phyloP scores from a whole-genome alignment of 2,888 invertebrate species.

The Drosophila merina region DNA sequence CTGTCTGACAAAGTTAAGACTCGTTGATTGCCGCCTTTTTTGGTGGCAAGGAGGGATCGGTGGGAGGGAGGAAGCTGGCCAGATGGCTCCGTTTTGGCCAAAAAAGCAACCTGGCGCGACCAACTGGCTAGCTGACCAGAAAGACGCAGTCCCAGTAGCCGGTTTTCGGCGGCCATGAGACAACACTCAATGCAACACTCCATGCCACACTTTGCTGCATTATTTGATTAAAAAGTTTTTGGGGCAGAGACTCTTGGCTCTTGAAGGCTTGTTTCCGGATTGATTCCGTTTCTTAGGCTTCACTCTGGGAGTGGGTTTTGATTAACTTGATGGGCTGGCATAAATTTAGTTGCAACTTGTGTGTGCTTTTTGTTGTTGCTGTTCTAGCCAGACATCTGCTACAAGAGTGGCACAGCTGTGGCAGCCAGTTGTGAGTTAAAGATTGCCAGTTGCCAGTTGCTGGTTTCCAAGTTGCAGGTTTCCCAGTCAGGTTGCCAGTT shows the following conservation, averaged over 20 bases:
- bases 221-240: constrained; percentile 64
- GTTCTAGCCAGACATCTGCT: constrained; percentile 27
- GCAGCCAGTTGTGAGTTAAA: constrained; percentile 2
- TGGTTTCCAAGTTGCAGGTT: constrained; percentile 30
- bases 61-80: not conserved
- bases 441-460: not conserved
- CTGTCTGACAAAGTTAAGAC: constrained; percentile 48
- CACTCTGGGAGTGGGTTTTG: constrained; percentile 28
- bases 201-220: constrained; percentile 23
- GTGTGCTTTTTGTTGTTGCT: not conserved
- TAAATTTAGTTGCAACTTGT: constrained; percentile 22
- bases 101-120: constrained; percentile 24
- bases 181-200: constrained; percentile 4
- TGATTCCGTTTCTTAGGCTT: constrained; percentile 9
- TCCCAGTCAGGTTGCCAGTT: constrained; percentile 1
- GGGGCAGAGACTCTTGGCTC: not conserved
- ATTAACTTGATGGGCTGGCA: constrained; percentile 49
- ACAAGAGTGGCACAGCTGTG: constrained; percentile 23
- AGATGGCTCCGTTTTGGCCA: not conserved
- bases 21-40: not conserved
- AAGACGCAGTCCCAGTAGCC: constrained; percentile 20
- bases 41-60: not conserved
- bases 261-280: constrained; percentile 6
- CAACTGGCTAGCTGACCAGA: constrained; percentile 25
- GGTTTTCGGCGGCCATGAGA: constrained; percentile 32